Evolutionary conservation across 2,797 vertebrate genomes (phyloP).

Genomic region (Lepilemur ruficaudatus): DNA sequence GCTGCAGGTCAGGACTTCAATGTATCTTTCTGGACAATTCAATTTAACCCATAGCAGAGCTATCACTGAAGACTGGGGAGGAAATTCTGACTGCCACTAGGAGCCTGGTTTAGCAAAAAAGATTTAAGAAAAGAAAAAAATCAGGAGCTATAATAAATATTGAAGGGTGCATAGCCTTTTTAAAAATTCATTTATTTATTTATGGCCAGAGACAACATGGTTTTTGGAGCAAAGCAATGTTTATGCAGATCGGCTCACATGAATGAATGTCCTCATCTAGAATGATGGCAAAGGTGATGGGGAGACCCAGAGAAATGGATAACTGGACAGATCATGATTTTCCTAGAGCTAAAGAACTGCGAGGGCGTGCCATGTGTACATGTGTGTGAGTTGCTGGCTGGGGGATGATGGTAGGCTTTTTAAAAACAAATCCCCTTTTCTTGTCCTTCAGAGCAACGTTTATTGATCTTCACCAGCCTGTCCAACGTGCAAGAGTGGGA

Average conservation of each 20-base stretch:
- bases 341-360: not conserved
- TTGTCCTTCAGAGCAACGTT: not conserved
- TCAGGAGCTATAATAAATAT: not conserved
- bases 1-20: not conserved
- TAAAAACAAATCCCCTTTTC: not conserved
- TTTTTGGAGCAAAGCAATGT: not conserved
- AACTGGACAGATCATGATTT: not conserved
- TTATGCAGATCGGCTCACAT: not conserved
- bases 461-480: not conserved
- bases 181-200: not conserved
- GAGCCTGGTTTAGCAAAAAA: not conserved
- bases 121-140: not conserved
- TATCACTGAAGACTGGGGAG: not conserved
- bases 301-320: not conserved
- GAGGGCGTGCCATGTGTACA: accelerated
- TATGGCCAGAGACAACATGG: not conserved
- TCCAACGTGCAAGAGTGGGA: not conserved
- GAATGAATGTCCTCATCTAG: not conserved
- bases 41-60: not conserved
- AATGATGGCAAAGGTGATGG: not conserved
- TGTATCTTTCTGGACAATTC: not conserved
- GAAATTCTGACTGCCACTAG: not conserved
- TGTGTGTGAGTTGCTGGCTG: not conserved
- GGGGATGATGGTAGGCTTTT: not conserved
- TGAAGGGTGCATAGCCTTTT: not conserved